Conservation (phyloP, 2,113 vertebrate genomes). For the Callorhinus ursinus region DNA sequence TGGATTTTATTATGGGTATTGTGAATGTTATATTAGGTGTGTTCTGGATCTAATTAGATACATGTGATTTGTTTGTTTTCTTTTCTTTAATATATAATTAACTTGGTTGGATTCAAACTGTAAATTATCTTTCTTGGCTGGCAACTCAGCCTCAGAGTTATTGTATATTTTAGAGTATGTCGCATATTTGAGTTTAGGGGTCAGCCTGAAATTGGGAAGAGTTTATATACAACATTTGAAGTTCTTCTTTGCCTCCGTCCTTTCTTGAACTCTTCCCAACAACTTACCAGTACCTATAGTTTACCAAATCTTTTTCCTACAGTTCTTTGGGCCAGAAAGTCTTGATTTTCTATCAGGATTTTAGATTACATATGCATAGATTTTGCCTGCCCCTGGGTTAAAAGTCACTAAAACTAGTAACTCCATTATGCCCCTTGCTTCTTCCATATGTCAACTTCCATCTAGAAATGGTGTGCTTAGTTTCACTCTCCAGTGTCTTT, state of each 20-base stretch:
- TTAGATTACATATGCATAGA: neutral
- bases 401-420: neutral
- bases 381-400: neutral
- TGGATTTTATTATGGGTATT: neutral
- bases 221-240: neutral
- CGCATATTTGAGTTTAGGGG: neutral
- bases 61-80: neutral
- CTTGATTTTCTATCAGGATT: neutral
- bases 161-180: neutral
- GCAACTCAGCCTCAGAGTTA: neutral
- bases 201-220: neutral
- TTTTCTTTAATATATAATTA: neutral
- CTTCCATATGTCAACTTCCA: neutral
- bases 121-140: neutral
- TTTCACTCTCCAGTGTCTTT: neutral
- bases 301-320: neutral
- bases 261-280: neutral
- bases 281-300: neutral
- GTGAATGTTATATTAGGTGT: neutral
- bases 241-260: neutral
- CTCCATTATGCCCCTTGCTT: neutral
- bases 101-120: neutral
- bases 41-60: neutral
- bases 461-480: neutral
- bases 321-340: neutral